A percentile compares a stretch with the other conserved stretches of the same genome.
Conservation (phyloP, 2,888 invertebrate genomes). For the Ptilodon capucinus region DNA sequence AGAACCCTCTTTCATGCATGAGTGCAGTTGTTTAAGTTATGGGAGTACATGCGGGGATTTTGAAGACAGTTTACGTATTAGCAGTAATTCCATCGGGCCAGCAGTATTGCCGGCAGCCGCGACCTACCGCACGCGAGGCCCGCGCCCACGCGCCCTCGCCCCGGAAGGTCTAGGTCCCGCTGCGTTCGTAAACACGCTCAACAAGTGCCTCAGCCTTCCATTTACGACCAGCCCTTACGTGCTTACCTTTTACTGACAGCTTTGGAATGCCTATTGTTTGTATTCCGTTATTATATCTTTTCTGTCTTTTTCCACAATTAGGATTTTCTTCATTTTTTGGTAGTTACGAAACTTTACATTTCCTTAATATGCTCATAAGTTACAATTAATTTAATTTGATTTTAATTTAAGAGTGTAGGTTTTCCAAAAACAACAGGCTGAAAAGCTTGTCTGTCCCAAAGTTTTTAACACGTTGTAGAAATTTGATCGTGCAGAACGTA, state of each 20-base stretch:
- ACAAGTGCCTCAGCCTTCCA: conserved; percentile 24
- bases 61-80: neutral
- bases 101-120: conserved; percentile 5
- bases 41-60: too few species aligned
- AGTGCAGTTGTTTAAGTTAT: too few species aligned
- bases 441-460: neutral
- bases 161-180: conserved; percentile 34
- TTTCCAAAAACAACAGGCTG: neutral
- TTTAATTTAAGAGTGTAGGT: too few species aligned
- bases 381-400: too few species aligned
- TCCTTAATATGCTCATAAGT: too few species aligned
- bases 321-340: neutral
- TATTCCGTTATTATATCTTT: neutral
- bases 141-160: conserved; percentile 17
- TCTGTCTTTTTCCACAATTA: too few species aligned
- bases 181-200: conserved; percentile 22
- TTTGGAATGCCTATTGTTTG: neutral
- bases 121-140: conserved; percentile 42
- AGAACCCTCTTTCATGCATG: too few species aligned
- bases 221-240: conserved; percentile 1
- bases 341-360: too few species aligned
- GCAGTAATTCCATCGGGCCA: neutral
- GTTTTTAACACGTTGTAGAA: neutral
- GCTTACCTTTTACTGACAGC: neutral
- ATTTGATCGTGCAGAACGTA: neutral